phyloP scores from a whole-genome alignment of 2,888 invertebrate species.

The Polydrusus pterygomalis region DNA sequence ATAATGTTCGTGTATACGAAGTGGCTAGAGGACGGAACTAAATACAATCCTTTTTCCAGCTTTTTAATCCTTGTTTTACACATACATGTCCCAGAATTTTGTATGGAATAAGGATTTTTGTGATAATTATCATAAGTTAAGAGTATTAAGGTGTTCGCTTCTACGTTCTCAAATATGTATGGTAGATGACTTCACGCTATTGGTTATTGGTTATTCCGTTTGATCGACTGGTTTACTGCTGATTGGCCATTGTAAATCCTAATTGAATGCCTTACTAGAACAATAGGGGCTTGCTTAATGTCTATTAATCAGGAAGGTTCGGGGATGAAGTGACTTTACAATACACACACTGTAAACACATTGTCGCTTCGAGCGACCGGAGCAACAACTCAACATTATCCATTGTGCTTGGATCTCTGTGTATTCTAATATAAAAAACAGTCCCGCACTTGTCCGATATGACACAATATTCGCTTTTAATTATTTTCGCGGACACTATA shows the following conservation, averaged over 20 bases:
- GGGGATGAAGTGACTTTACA: too few relatives aligned
- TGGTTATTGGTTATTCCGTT: neutral
- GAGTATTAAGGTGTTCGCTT: neutral
- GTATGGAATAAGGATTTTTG: too few relatives aligned
- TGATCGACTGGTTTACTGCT: constrained; percentile 13
- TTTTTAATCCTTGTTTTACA: neutral
- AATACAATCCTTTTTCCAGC: neutral
- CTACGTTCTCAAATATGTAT: neutral
- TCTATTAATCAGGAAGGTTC: neutral
- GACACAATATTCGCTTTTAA: too few relatives aligned
- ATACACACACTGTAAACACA: too few relatives aligned
- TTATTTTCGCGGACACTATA: too few relatives aligned
- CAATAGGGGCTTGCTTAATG: constrained; percentile 1
- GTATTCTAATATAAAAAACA: too few relatives aligned
- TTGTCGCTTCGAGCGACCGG: too few relatives aligned
- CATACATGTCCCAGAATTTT: too few relatives aligned
- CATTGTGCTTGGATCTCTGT: too few relatives aligned
- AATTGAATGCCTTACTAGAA: neutral
- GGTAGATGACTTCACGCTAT: constrained; percentile 14
- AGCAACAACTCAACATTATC: too few relatives aligned
- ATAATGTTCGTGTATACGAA: constrained; percentile 6
- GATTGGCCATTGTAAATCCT: constrained; percentile 1
- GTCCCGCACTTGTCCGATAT: too few relatives aligned
- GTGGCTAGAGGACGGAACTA: neutral
- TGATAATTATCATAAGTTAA: too few relatives aligned